Evolutionary conservation across 2,113 vertebrate species (phyloP), one percentile per base, ranked within the genome.

Genomic region (Leucopsar rothschildi): DNA sequence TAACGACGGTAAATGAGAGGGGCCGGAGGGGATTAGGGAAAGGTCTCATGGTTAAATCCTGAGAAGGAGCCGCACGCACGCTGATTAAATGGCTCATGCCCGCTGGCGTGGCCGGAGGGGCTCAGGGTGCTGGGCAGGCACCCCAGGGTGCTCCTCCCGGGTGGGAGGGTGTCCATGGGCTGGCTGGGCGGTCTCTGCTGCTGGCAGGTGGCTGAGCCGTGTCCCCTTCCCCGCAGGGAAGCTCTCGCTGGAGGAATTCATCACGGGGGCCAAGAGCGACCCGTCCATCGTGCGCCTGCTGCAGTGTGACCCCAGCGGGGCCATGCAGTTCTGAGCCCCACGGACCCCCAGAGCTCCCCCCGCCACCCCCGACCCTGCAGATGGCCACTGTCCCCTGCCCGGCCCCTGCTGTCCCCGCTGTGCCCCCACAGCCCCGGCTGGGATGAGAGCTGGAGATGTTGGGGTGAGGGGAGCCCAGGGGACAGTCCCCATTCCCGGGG

Each of bases 211-310:
- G 15, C 95, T 96, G 92, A 95, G 80, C 65, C 2, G 10, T 76
- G 44, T 66, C 33, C 76, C 23, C 33, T 16, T 39, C 47, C 85
- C 60, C 52, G 8, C 98, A 99, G 99, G 99, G 61, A 99, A 99
- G 95, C 95, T 99, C 57, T 99, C 99, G 22, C 97, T 99, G 98
- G 99, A 99, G 97, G 99, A 99, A 97, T 99, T 99, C 97, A 99
- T 99, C 98, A 98, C 98, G 98, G 99, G 99, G 90, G 99, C 99
- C 98, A 99, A 99, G 98, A 99, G 99, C 28, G 99, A 99, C 97
- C 99, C 99, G 7, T 99, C 99, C 96, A 99, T 99, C 61, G 99
- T 99, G 84, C 98, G 99, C 94, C 98, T 99, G 98, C 98, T 99
- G 97, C 99, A 99, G 98, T 99, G 99, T 4, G 99, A 99, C 98